phyloP scores from a whole-genome alignment of 2,888 invertebrate genomes.

The Cataglyphis rosenhaueri region DNA sequence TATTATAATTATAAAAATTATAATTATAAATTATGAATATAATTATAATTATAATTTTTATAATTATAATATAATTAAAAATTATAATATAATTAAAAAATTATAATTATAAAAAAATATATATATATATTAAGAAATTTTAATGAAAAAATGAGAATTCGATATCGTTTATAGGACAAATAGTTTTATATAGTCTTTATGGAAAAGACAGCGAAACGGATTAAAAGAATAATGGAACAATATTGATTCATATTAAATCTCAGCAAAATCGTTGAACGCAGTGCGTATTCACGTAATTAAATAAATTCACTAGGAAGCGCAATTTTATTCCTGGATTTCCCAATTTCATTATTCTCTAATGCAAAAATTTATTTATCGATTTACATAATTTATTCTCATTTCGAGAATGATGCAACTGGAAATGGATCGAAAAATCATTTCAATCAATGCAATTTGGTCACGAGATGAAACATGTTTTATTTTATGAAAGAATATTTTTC shows the following conservation, averaged over 20 bases:
- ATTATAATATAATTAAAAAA: too few relatives aligned
- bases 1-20: too few relatives aligned
- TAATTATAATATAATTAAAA: too few relatives aligned
- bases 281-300: conserved; percentile 11
- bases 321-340: conserved; percentile 10
- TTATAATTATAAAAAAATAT: too few relatives aligned
- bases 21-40: too few relatives aligned
- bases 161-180: background rate
- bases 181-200: background rate
- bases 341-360: background rate
- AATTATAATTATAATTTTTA: too few relatives aligned
- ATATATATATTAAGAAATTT: background rate
- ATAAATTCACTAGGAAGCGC: background rate
- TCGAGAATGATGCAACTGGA: background rate
- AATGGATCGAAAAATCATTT: background rate
- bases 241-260: conserved; percentile 37
- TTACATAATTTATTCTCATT: conserved; percentile 4
- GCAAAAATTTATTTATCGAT: conserved; percentile 19
- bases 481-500: background rate
- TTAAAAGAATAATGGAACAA: conserved; percentile 20
- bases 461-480: background rate
- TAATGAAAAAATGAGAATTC: background rate
- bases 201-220: background rate
- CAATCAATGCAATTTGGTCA: background rate
- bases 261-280: background rate